Base-by-base conservation (phyloP, 2,888 invertebrate genomes). In the Sarcophaga rosellei region DNA sequence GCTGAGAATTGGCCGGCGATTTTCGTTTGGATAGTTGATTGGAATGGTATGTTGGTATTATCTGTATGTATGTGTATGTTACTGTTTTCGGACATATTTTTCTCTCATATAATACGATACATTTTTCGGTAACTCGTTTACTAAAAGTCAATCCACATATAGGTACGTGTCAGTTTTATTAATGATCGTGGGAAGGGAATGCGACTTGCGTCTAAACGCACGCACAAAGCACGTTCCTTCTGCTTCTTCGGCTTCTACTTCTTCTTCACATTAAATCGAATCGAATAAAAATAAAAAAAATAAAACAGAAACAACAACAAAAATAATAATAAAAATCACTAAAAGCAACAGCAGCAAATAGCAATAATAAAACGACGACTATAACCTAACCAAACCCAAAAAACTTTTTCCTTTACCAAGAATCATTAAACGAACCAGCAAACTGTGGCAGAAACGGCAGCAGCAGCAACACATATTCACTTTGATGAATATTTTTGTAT, bases 161-260 rank as follows among this genome's bases (percentile, higher is more conserved):
- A 90, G 89, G 91, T 89, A 92, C 92, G 92, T 92, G 91, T 91
- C 91, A 91, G 91, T 92, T 92, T 92, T 92, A 92, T 92, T 92
- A 92, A 92, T 92, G 92, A 89, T 91, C 92, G 92, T 92, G 92
- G 92, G 92, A 92, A 92, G 91, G 90, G 89, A 89, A 89, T 89
- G 87, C 84, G 86, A 86, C 86, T 86, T 84, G 88, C 85, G 87
- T 86, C 86, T 85, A 85, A 87, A 87, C 88, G 86, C 86, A 86
- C 86, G 86, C 86, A 86, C 80, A 86, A 84, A 86, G 86, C 84
- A 86, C 86, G 86, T 86, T 86, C 86, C 86, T 81, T 82, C 72
- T 72, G 77, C 72, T 72, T 82, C 21, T 45, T 82, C 72, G 44
- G 61, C 44, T 73, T 63, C 12, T 8, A 11, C 65, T 25, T 25